A percentile compares a stretch with the other conserved stretches of the same genome.
phyloP scores from a whole-genome alignment of 2,888 invertebrate genomes.

The Liopterus haemorrhoidalis region DNA sequence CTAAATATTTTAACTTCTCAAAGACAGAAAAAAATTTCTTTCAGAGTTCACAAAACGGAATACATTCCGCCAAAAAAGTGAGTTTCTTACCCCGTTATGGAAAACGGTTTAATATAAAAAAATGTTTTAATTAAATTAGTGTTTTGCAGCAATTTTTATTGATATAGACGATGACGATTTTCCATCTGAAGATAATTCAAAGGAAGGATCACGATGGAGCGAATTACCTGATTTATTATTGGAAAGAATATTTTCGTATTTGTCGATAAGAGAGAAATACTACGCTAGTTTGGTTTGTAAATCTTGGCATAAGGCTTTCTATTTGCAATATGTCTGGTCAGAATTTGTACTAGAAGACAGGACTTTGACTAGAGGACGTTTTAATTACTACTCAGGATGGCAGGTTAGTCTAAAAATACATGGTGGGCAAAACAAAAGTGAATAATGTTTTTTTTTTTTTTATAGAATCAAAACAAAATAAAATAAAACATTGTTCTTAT shows the following conservation, averaged over 20 bases:
- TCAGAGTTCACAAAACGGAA: no score
- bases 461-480: no score
- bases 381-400: slow-evolving; percentile 78
- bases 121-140: slow-evolving; percentile 40
- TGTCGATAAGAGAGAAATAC: slow-evolving; percentile 64
- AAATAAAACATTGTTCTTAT: no score
- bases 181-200: slow-evolving; percentile 41
- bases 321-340: slow-evolving; percentile 69
- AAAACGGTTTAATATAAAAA: no score
- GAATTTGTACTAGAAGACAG: slow-evolving; percentile 65
- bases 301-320: slow-evolving; percentile 64
- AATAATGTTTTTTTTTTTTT: not conserved
- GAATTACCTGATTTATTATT: slow-evolving; percentile 65
- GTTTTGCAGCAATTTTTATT: slow-evolving; percentile 44
- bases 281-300: slow-evolving; percentile 65
- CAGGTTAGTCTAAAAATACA: slow-evolving; percentile 46
- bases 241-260: slow-evolving; percentile 64
- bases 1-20: no score
- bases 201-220: slow-evolving; percentile 57
- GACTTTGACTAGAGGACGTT: slow-evolving; percentile 67
- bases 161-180: slow-evolving; percentile 40
- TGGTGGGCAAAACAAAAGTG: not conserved
- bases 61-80: no score
- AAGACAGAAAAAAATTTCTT: no score
- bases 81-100: no score